These are phyloP conservation scores for Periplaneta americana DNA, from an alignment of 1,140 invertebrate genomes.

Conservation along the genomic window DNA sequence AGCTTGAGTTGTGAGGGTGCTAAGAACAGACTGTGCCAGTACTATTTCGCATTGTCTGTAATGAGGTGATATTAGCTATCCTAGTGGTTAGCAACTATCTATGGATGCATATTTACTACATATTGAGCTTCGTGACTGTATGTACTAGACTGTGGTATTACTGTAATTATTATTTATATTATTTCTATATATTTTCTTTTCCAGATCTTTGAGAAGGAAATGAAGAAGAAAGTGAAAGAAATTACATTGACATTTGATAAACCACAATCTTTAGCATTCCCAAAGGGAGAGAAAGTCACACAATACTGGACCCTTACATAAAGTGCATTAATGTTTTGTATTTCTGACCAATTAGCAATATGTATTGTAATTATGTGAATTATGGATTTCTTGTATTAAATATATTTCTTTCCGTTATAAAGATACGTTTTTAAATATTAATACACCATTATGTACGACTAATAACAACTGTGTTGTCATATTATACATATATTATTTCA, in stretches of 20 bases:
- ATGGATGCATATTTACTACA: no score
- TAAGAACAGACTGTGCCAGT: no score
- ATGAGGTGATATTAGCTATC: no score
- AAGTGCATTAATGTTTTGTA: not conserved
- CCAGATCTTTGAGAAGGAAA: conserved; percentile 55
- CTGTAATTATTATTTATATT: no score
- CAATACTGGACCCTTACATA: conserved; percentile 40
- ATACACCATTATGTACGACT: not conserved
- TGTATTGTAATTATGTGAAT: not conserved
- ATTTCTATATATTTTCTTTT: no score
- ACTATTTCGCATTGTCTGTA: no score
- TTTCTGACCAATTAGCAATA: not conserved
- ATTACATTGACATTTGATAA: conserved; percentile 56
- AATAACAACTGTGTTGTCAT: no score
- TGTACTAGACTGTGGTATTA: no score
- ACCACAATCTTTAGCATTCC: conserved; percentile 42
- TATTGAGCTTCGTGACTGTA: no score
- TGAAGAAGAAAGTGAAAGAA: conserved; percentile 53
- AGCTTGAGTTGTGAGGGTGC: no score
- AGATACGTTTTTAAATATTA: not conserved
- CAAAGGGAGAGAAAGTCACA: conserved; percentile 41
- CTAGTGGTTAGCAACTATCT: no score
- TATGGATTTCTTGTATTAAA: not conserved
- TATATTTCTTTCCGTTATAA: not conserved
- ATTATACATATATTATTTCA: no score